These are phyloP conservation scores for Trichacis sp. DNA, from an alignment of 2,888 invertebrate genomes.

Conservation along the genomic window DNA sequence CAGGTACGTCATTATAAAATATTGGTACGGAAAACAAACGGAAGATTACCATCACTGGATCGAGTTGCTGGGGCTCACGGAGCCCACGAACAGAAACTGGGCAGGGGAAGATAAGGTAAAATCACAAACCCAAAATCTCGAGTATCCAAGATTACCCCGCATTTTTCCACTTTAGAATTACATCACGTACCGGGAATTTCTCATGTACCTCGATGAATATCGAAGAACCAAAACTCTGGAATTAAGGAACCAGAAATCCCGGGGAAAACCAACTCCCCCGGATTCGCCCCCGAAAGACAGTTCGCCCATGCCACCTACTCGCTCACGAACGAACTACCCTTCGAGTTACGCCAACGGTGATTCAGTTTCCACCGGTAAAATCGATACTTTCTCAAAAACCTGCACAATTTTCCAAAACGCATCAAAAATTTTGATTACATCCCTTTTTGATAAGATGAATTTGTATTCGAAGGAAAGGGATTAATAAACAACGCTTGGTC, in stretches of 20 bases:
- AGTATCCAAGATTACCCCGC: too few relatives aligned
- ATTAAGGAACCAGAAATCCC: constrained; percentile 58
- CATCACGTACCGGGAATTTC: constrained; percentile 78
- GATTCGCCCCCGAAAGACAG: constrained; percentile 48
- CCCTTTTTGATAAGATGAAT: not conserved
- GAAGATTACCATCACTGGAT: constrained; percentile 82
- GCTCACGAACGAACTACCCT: constrained; percentile 26
- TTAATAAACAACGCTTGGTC: constrained; percentile 27
- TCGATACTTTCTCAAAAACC: too few relatives aligned
- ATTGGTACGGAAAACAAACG: constrained; percentile 80
- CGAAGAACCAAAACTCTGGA: constrained; percentile 70
- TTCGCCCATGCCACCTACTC: constrained; percentile 24
- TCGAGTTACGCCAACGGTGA: constrained; percentile 27
- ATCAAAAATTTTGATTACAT: too few relatives aligned
- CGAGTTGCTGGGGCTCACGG: constrained; percentile 76
- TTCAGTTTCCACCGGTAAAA: constrained; percentile 27
- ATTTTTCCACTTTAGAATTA: constrained; percentile 71
- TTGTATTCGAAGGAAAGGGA: constrained; percentile 36
- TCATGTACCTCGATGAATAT: constrained; percentile 77
- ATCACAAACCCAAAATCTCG: too few relatives aligned
- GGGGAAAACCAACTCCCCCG: constrained; percentile 44
- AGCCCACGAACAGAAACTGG: constrained; percentile 83
- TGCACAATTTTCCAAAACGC: too few relatives aligned
- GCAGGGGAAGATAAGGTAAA: constrained; percentile 72
- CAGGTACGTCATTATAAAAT: constrained; percentile 82